A percentile compares a stretch with the other conserved stretches of the same genome.
Evolutionary conservation across 2,888 invertebrate genomes (phyloP).

Genomic region (Drosophila paracracens): DNA sequence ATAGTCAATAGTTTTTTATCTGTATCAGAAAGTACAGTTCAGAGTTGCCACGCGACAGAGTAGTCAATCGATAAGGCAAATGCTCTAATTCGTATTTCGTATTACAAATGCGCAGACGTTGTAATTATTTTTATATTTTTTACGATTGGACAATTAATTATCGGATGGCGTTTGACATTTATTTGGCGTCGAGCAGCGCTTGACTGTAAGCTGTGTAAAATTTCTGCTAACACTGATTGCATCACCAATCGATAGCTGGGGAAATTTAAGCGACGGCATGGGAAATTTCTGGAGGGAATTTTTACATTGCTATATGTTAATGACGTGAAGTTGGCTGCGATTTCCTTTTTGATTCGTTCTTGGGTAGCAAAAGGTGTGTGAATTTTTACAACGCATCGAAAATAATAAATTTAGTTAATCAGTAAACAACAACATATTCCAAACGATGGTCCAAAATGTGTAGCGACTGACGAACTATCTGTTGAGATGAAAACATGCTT

Average conservation of each 20-base stretch:
- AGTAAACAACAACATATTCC: constrained; percentile 7
- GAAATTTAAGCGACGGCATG: constrained; percentile 52
- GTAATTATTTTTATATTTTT: constrained; percentile 13
- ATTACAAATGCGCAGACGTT: constrained; percentile 31
- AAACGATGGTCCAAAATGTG: constrained; percentile 13
- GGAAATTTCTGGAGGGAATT: constrained; percentile 57
- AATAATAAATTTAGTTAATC: constrained; percentile 32
- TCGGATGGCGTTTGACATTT: constrained; percentile 26
- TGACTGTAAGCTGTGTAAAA: constrained; percentile 45
- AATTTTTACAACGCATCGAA: constrained; percentile 48
- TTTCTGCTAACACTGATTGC: constrained; percentile 66
- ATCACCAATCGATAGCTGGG: constrained; percentile 80
- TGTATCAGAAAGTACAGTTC: constrained; percentile 77
- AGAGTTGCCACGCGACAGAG: constrained; percentile 78
- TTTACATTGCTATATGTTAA: constrained; percentile 43
- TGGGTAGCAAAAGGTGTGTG: constrained; percentile 83
- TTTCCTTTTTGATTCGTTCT: constrained; percentile 84
- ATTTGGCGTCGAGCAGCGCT: constrained; percentile 40
- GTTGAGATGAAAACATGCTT: constrained; percentile 1
- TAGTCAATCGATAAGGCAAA: constrained; percentile 74
- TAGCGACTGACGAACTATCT: neutral
- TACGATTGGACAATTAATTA: constrained; percentile 3
- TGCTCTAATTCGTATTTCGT: constrained; percentile 49
- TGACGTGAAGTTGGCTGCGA: constrained; percentile 77
- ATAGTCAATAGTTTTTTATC: constrained; percentile 80